A percentile compares a stretch with the other conserved stretches of the same genome.
Evolutionary conservation across 2,888 invertebrate species (phyloP).

Genomic region (Pristionchus mayeri): DNA sequence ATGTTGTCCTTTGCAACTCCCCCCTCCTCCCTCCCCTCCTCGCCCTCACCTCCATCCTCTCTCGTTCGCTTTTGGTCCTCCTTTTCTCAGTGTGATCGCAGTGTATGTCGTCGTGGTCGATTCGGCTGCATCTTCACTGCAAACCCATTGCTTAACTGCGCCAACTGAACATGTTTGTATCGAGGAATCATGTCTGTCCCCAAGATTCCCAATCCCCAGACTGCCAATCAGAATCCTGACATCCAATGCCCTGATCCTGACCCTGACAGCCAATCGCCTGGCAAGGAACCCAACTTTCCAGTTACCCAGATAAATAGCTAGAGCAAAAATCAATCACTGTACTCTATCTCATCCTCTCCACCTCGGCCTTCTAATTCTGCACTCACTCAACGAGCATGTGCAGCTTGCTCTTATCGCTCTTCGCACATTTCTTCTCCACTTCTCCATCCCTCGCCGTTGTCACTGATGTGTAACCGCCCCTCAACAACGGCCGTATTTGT

Average conservation of each 20-base stretch:
- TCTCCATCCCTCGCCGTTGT: conserved; percentile 3
- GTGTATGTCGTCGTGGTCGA: background rate
- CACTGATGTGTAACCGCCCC: background rate
- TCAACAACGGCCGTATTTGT: background rate
- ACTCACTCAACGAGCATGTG: conserved; percentile 30
- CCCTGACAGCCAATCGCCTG: too few relatives aligned
- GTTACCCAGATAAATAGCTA: background rate
- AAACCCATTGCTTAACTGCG: too few relatives aligned
- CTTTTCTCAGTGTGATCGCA: conserved; percentile 4
- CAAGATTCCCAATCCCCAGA: too few relatives aligned
- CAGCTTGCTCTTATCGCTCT: conserved; percentile 28
- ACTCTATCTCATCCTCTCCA: too few relatives aligned
- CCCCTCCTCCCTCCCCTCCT: background rate
- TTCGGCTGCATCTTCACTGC: background rate
- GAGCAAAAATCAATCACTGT: background rate
- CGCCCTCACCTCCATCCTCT: conserved; percentile 18
- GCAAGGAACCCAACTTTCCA: too few relatives aligned
- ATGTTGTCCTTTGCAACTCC: too few relatives aligned
- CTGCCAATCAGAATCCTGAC: too few relatives aligned
- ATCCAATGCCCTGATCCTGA: too few relatives aligned
- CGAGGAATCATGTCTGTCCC: too few relatives aligned
- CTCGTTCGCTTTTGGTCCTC: background rate
- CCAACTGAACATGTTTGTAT: too few relatives aligned
- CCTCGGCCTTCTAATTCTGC: too few relatives aligned
- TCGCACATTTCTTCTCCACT: conserved; percentile 36